Evolutionary conservation across 1,140 invertebrate genomes (phyloP).

Genomic region (Drosophila hydei): DNA sequence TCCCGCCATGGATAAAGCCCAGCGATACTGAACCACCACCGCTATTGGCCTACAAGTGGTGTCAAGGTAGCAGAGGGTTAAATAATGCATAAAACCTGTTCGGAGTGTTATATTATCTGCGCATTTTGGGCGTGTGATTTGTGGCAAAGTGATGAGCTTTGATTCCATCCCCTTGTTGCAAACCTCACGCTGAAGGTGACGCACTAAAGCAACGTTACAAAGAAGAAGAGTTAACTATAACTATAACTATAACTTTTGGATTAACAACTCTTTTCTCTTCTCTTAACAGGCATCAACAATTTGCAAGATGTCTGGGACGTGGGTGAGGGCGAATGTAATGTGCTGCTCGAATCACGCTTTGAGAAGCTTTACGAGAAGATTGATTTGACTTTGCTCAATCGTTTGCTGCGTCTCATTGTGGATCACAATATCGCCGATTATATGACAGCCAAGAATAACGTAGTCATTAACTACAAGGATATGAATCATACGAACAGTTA

Average conservation of each 20-base stretch:
- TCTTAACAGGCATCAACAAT: conserved; percentile 93
- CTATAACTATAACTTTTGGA: neutral
- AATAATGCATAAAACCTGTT: neutral
- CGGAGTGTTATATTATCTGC: conserved; percentile 1
- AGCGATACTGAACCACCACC: conserved; percentile 99
- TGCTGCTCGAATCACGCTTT: conserved; percentile 98
- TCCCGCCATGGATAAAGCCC: conserved; percentile 99
- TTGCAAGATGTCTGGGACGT: conserved; percentile 99
- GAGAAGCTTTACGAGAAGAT: conserved; percentile 99
- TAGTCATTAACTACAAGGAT: conserved; percentile 99
- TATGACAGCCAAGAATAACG: conserved; percentile 99
- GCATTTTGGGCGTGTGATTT: conserved; percentile 86
- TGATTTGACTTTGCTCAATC: conserved; percentile 98
- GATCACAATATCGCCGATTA: conserved; percentile 99
- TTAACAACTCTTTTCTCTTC: neutral
- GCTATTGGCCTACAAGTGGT: conserved; percentile 99
- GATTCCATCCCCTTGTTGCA: conserved; percentile 87
- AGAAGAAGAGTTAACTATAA: conserved; percentile 84
- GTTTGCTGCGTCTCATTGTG: conserved; percentile 97
- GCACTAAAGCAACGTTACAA: conserved; percentile 9
- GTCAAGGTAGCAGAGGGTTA: conserved; percentile 91
- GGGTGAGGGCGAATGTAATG: conserved; percentile 98
- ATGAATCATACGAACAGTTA: conserved; percentile 99
- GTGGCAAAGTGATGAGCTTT: conserved; percentile 86
- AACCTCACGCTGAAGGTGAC: conserved; percentile 86